Percentiles rank a stretch among this genome's conserved stretches.
These are phyloP conservation scores for Willowsia nigromaculata DNA, from an alignment of 2,888 invertebrate species.

Conservation along the genomic window DNA sequence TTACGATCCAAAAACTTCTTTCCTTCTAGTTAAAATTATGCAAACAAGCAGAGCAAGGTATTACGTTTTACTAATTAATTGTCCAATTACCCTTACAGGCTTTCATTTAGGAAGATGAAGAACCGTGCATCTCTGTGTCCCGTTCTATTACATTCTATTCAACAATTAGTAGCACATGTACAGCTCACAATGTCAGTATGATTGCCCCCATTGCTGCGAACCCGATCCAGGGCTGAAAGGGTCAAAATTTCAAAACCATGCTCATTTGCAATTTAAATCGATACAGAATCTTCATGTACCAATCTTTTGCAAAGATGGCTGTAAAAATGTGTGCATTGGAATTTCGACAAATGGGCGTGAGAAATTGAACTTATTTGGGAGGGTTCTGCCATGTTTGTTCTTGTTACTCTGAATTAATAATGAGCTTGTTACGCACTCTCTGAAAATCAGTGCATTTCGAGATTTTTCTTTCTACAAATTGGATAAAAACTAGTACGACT, in stretches of 20 bases:
- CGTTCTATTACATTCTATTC: constrained; percentile 50
- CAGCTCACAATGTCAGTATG: background rate
- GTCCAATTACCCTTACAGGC: constrained; percentile 63
- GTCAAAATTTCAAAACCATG: constrained; percentile 60
- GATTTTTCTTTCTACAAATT: constrained; percentile 39
- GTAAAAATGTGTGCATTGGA: background rate
- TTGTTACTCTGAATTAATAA: constrained; percentile 56
- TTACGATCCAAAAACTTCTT: constrained; percentile 31
- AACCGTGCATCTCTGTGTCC: background rate
- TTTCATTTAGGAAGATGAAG: constrained; percentile 25
- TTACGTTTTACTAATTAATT: constrained; percentile 63
- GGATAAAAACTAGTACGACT: constrained; percentile 59
- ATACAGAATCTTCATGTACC: constrained; percentile 47
- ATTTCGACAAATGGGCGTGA: constrained; percentile 61
- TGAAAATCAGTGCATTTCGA: constrained; percentile 49
- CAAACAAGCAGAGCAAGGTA: constrained; percentile 63
- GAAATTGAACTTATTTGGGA: constrained; percentile 59
- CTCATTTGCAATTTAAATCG: constrained; percentile 69
- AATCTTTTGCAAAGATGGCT: background rate
- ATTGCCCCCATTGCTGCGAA: no score
- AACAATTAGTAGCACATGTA: constrained; percentile 39
- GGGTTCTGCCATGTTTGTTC: constrained; percentile 59
- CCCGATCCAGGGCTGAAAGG: constrained; percentile 20
- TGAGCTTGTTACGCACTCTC: constrained; percentile 22
- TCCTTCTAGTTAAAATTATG: constrained; percentile 53